Evolutionary conservation across 2,797 vertebrate genomes (phyloP).

Genomic region (Siniperca obscura): DNA sequence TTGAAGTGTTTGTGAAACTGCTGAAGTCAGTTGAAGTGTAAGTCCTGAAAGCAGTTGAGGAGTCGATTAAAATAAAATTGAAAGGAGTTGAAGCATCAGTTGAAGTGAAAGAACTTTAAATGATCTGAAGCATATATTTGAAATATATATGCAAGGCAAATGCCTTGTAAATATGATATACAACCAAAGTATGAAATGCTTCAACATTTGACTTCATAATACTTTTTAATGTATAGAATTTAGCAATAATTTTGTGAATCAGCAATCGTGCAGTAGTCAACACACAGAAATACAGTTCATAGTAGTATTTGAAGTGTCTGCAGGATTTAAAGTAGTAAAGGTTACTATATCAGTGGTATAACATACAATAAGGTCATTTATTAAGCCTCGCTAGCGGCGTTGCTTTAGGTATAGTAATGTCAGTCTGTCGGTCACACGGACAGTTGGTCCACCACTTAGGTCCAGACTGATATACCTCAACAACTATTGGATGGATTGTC

Average conservation of each 20-base stretch:
- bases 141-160: neutral
- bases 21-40: neutral
- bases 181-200: neutral
- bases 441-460: neutral
- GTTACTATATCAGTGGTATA: neutral
- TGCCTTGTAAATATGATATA: neutral
- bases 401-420: neutral
- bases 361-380: neutral
- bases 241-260: neutral
- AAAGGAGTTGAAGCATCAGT: neutral
- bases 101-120: neutral
- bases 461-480: neutral
- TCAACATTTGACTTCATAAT: neutral
- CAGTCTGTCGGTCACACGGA: neutral
- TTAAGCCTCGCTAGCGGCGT: neutral
- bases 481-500: neutral
- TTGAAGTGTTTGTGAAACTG: neutral
- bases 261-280: neutral
- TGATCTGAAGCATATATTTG: neutral
- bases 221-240: neutral
- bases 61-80: neutral
- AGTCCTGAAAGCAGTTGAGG: neutral
- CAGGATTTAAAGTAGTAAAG: constrained; percentile 16
- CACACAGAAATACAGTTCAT: neutral
- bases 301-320: neutral